phyloP scores from a whole-genome alignment of 2,113 vertebrate species.

The Crotalus horridus region DNA sequence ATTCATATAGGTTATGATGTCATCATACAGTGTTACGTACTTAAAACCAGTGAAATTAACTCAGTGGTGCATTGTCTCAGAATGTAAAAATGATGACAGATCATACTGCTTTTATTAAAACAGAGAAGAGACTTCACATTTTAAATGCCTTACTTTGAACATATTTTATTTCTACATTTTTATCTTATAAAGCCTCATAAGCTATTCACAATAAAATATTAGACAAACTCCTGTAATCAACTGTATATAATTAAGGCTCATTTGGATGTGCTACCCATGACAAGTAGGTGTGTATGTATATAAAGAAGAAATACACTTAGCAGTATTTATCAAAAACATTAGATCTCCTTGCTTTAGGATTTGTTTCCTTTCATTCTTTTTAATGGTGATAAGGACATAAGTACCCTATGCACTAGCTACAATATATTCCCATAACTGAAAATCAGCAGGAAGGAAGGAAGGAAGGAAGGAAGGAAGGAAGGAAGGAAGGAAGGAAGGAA shows the following conservation, averaged over 20 bases:
- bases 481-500: too few relatives aligned
- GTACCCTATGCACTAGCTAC: constrained; percentile 30
- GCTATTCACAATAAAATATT: constrained; percentile 78
- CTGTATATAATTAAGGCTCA: constrained; percentile 83
- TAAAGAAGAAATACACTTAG: constrained; percentile 67
- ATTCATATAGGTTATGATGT: constrained; percentile 68
- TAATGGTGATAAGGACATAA: constrained; percentile 54
- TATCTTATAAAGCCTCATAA: constrained; percentile 73
- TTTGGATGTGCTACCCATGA: constrained; percentile 68
- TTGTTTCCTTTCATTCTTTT: constrained; percentile 56
- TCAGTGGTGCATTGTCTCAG: constrained; percentile 78
- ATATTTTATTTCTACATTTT: constrained; percentile 92
- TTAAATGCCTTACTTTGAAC: constrained; percentile 82
- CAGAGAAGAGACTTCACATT: constrained; percentile 84
- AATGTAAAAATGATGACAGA: constrained; percentile 89
- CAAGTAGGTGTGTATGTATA: constrained; percentile 59
- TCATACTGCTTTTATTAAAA: constrained; percentile 93
- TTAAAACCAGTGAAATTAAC: constrained; percentile 82
- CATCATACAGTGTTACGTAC: constrained; percentile 84
- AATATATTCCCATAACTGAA: constrained; percentile 45
- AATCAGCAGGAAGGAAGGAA: not conserved
- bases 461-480: too few relatives aligned
- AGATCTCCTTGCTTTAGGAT: constrained; percentile 59
- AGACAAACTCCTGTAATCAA: constrained; percentile 80
- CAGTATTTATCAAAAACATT: constrained; percentile 52